Conservation (phyloP, 2,888 invertebrate species). For the Limnephilus rhombicus region DNA sequence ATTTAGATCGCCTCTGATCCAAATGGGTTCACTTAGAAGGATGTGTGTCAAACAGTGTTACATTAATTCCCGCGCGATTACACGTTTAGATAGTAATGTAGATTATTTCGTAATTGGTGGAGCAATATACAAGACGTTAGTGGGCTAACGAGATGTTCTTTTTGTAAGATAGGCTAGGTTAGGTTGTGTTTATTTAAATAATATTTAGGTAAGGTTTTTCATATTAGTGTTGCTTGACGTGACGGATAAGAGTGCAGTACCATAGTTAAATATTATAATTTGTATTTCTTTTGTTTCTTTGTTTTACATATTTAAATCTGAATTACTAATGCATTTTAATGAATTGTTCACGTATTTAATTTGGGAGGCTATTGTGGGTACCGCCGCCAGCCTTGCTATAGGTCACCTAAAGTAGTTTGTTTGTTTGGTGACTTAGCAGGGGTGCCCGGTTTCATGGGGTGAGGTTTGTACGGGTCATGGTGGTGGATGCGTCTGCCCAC, state of each 20-base stretch:
- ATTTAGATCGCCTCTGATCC: background rate
- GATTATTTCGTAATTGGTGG: background rate
- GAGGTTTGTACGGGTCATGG: too few species aligned
- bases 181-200: background rate
- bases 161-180: background rate
- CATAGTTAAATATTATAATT: too few species aligned
- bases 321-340: too few species aligned
- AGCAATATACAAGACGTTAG: background rate
- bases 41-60: background rate
- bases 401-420: too few species aligned
- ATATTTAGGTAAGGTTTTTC: background rate
- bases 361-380: too few species aligned
- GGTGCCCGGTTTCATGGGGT: too few species aligned
- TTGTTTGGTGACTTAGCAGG: too few species aligned
- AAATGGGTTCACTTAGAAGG: constrained; percentile 13
- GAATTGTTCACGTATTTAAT: too few species aligned
- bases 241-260: background rate
- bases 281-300: too few species aligned
- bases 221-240: background rate
- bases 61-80: background rate
- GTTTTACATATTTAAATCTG: too few species aligned
- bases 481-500: too few species aligned
- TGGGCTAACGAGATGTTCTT: background rate
- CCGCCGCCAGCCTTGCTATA: too few species aligned
- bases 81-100: background rate